Base-by-base conservation (phyloP, 1,140 invertebrate genomes). In the Drosophila tropicalis region DNA sequence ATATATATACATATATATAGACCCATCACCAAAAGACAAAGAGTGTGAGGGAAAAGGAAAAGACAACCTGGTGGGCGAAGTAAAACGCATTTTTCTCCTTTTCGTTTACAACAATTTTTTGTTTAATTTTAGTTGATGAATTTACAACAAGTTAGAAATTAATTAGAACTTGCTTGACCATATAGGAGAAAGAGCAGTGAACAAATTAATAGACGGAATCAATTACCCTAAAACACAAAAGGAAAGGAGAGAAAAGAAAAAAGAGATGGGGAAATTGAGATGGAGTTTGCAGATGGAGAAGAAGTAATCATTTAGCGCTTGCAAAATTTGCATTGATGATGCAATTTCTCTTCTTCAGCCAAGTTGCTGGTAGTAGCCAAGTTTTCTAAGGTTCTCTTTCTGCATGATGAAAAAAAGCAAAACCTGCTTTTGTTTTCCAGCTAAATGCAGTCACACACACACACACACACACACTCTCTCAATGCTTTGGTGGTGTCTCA, bases 311-410 rank as follows among this genome's bases (percentile, higher is more conserved):
- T 75, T 78, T 71, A 75, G 60, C 72, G 54, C 67, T 51, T 62
- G 58, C 65, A 60, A 81, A 83, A 87, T 87, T 87, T 89, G 84
- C 83, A 87, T 87, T 87, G 84, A 87, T 87, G 84, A 89, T 87
- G 83, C 84, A 86, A 83, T 79, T 83, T 74, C 69, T 75, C 66
- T 75, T 68, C n/a, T 34, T 36, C 40, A n/a, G 39, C 57, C 73
- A 67, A 51, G 17, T 51, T 51, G 44, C 34, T 36, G 5, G 34
- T 12, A 12, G 44, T 51, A 51, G 44, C 44, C 17, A 51, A 51
- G 44, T 51, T 51, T 22, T 9, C 7, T 9, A 47, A 47, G 44
- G 44, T 47, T 51, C 44, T 22, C 17, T 39, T 19, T 51, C 44
- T 51, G 9, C 15, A 4, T 51, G 1, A 29, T 19, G 17, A 17